Evolutionary conservation across 2,888 invertebrate genomes (phyloP).

Genomic region (Polyommatus icarus): DNA sequence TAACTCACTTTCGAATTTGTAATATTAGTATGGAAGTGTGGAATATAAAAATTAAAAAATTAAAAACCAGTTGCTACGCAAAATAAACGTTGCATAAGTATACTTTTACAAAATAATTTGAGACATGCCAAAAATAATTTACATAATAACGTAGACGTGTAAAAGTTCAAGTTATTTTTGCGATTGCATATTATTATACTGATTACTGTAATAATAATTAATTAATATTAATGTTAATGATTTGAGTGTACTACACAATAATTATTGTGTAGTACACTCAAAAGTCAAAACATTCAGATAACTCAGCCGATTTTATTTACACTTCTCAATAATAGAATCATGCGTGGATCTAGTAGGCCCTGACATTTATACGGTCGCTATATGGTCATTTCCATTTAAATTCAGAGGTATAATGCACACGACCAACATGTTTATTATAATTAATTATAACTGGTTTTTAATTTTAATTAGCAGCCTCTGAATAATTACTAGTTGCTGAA

Average conservation of each 20-base stretch:
- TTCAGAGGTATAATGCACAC: slow-evolving; percentile 14
- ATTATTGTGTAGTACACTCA: not conserved
- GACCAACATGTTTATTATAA: slow-evolving; percentile 25
- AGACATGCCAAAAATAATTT: slow-evolving; percentile 2
- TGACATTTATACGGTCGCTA: slow-evolving; percentile 17
- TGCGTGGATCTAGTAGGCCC: slow-evolving; percentile 20
- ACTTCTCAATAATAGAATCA: slow-evolving; percentile 2
- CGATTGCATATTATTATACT: not conserved
- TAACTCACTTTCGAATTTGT: not conserved
- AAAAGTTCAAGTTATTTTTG: slow-evolving; percentile 7
- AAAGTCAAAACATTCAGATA: slow-evolving; percentile 25
- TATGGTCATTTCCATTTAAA: slow-evolving; percentile 27
- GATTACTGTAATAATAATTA: not conserved
- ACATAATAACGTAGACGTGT: not conserved
- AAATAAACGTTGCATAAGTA: slow-evolving; percentile 7
- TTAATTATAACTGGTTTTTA: slow-evolving; percentile 17
- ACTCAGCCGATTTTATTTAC: not conserved
- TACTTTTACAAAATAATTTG: slow-evolving; percentile 7
- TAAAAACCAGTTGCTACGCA: not conserved
- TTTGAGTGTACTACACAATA: too few relatives aligned
- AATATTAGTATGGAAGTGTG: not conserved
- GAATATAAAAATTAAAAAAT: not conserved
- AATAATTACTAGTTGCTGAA: not conserved
- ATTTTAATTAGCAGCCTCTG: not conserved
- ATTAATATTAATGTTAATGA: too few relatives aligned